Base-by-base conservation (phyloP, 2,888 invertebrate species). In the Drosophila macrospina region DNA sequence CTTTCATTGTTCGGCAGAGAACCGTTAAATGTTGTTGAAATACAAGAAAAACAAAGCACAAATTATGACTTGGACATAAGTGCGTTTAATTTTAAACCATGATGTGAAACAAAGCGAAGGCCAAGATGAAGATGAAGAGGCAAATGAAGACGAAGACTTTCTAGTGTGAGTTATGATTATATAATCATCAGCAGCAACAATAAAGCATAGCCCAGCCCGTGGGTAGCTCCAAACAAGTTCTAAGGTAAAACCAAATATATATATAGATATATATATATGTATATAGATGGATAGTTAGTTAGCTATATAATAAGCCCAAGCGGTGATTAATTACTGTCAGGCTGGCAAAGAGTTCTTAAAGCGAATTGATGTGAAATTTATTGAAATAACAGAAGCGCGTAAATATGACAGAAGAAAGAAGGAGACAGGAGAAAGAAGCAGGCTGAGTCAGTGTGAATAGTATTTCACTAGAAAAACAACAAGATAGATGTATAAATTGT, bases 261-360 rank as follows among this genome's bases (percentile, higher is more conserved):
- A 11, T 26, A 26, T 26, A 26, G 26, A 5, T 26, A 26, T 7
- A 0, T n/a, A 26, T 26, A 26, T 6, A 26, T 26, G 26, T 26
- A 26, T 26, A 4, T n/a, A 48, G 32, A 56, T 13, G 37, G 26
- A 13, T 8, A 47, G 11, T 6, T 37, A 37, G n/a, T n/a, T n/a
- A n/a, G n/a, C n/a, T 28, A 28, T 15, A 36, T 36, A 36, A 13
- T 51, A 69, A 69, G 60, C 69, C 59, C 51, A 68, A 66, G 62
- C 67, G 62, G 66, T 86, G 86, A 86, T 86, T 86, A 85, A 86
- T 86, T 87, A 79, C 80, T 62, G 75, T 45, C 74, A 61, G 78
- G 42, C 73, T 70, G 65, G 74, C 76, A 82, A 85, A 70, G 73
- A 66, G 72, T 69, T 73, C 61, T 59, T 69, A 68, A 52, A 30